phyloP scores from a whole-genome alignment of 2,113 vertebrate species.

The Muscicapa adusta region DNA sequence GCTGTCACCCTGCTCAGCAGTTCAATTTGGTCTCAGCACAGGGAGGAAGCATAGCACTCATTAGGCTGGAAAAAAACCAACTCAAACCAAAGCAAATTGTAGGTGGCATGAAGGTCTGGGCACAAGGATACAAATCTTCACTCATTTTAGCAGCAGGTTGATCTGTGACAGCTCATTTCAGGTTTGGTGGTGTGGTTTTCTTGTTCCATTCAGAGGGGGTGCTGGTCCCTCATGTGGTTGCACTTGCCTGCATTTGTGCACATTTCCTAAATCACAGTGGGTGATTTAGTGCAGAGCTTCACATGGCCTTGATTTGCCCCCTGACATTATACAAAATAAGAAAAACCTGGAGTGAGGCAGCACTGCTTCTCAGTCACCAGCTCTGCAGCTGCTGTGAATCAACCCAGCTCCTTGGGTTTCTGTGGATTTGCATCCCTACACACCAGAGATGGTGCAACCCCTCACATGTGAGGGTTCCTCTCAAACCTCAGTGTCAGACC shows the following conservation, averaged over 20 bases:
- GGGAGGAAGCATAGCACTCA: neutral
- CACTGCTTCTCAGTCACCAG: neutral
- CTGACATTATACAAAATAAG: neutral
- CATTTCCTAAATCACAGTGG: neutral
- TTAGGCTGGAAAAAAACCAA: neutral
- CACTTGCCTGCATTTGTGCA: rapidly evolving
- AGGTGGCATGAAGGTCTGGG: neutral
- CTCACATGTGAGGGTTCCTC: rapidly evolving
- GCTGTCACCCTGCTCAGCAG: neutral
- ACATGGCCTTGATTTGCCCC: neutral
- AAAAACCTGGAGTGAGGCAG: neutral
- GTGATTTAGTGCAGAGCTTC: neutral
- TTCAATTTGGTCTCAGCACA: neutral
- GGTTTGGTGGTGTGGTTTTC: neutral
- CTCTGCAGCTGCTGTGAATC: neutral
- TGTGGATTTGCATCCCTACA: neutral
- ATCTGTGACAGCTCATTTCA: neutral
- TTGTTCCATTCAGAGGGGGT: neutral
- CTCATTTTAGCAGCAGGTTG: neutral
- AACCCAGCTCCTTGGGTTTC: neutral
- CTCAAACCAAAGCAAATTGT: neutral
- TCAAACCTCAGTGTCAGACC: neutral
- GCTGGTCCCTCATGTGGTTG: neutral
- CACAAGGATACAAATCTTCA: neutral
- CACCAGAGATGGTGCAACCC: neutral